Evolutionary conservation across 2,113 vertebrate species (phyloP).

Genomic region (Toxostoma redivivum): DNA sequence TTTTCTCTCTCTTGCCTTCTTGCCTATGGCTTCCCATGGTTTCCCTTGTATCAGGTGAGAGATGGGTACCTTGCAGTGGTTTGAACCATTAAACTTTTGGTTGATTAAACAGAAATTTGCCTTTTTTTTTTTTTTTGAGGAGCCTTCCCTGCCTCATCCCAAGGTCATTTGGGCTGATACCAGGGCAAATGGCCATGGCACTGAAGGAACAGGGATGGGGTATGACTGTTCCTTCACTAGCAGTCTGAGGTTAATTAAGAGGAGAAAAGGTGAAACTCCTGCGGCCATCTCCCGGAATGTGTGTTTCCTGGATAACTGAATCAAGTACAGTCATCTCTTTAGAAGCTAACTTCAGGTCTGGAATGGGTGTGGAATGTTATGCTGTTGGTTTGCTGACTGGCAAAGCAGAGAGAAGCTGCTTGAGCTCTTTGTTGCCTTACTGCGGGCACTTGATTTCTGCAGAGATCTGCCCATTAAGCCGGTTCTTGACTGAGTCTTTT

Average conservation of each 20-base stretch:
- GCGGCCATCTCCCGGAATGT: not conserved
- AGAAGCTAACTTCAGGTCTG: not conserved
- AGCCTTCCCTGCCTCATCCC: not conserved
- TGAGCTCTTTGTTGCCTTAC: not conserved
- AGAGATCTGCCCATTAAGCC: not conserved
- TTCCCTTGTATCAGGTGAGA: not conserved
- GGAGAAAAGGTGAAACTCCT: not conserved
- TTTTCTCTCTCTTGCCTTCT: not conserved
- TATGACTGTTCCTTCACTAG: not conserved
- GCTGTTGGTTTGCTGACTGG: not conserved
- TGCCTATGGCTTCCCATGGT: not conserved
- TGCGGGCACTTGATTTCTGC: not conserved
- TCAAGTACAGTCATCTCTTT: not conserved
- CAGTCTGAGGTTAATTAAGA: not conserved
- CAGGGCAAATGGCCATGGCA: not conserved
- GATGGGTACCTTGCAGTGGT: not conserved
- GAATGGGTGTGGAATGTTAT: not conserved
- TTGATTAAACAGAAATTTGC: not conserved
- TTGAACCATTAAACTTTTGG: not conserved
- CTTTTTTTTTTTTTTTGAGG: not conserved
- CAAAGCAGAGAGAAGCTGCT: not conserved
- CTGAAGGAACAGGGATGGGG: not conserved
- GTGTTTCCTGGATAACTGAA: not conserved
- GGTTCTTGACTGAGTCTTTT: not conserved
- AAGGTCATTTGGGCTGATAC: not conserved